A percentile compares a stretch with the other conserved stretches of the same genome.
These are phyloP conservation scores for Gymnothorax javanicus DNA, from an alignment of 2,797 vertebrate genomes.

Conservation along the genomic window DNA sequence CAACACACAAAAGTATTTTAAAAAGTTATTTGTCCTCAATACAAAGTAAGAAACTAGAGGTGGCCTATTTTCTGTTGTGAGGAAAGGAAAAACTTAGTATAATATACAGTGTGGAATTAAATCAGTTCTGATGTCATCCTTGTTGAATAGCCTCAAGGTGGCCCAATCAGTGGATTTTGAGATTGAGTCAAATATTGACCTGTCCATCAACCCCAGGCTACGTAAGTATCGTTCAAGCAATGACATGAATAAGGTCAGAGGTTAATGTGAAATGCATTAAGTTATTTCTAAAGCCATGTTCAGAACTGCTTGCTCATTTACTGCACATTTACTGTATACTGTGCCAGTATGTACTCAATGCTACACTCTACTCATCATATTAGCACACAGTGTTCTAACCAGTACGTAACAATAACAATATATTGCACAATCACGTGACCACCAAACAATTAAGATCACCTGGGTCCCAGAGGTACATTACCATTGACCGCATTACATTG, in stretches of 20 bases:
- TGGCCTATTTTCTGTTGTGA: neutral
- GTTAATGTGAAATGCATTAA: neutral
- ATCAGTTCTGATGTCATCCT: constrained; percentile 32
- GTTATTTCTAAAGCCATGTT: no score
- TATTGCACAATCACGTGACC: no score
- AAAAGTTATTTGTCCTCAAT: neutral
- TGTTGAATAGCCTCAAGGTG: constrained; percentile 65
- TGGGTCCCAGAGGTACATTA: no score
- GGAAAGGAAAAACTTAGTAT: no score
- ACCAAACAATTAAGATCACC: no score
- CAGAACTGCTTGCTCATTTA: no score
- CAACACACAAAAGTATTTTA: neutral
- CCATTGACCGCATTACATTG: no score
- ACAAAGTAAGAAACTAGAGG: neutral
- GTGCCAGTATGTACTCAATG: no score
- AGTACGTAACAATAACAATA: no score
- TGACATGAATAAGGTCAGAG: neutral
- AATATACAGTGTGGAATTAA: neutral
- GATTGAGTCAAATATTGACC: constrained; percentile 79
- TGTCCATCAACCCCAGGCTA: constrained; percentile 77
- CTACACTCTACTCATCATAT: no score
- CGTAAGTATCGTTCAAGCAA: constrained; percentile 66
- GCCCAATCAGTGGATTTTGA: constrained; percentile 80
- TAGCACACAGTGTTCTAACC: no score
- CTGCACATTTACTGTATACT: no score